These are phyloP conservation scores for Copidosoma aretas DNA, from an alignment of 2,888 invertebrate genomes.

Conservation along the genomic window DNA sequence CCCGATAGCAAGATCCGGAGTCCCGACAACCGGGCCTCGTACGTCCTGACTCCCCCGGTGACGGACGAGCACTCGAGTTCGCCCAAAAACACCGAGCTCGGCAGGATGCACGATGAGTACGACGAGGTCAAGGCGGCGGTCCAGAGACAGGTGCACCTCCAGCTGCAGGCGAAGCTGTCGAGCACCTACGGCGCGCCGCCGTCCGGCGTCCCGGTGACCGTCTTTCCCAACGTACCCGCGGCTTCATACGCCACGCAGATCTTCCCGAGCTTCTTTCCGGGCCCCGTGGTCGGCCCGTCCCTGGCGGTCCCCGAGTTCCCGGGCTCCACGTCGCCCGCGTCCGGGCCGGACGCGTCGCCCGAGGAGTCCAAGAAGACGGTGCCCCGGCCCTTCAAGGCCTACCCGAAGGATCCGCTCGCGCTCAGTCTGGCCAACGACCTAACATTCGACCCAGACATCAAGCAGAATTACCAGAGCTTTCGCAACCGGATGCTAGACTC, in stretches of 20 bases:
- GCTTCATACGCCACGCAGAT: neutral
- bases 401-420: slow-evolving; percentile 73
- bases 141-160: neutral
- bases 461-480: slow-evolving; percentile 76
- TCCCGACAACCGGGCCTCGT: slow-evolving; percentile 46
- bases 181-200: neutral
- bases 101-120: too few species aligned
- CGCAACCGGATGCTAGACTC: slow-evolving; percentile 73
- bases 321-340: slow-evolving; percentile 51
- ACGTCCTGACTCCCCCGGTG: slow-evolving; percentile 54
- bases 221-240: neutral
- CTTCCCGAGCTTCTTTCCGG: slow-evolving; percentile 16
- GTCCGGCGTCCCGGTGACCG: neutral
- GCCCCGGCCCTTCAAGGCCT: slow-evolving; percentile 74
- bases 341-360: slow-evolving; percentile 20
- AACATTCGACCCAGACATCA: slow-evolving; percentile 67
- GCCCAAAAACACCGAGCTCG: slow-evolving; percentile 42
- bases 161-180: slow-evolving; percentile 8
- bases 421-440: slow-evolving; percentile 66
- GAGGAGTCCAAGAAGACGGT: slow-evolving; percentile 62
- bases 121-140: neutral
- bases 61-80: slow-evolving; percentile 47
- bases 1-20: slow-evolving; percentile 44
- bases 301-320: slow-evolving; percentile 53
- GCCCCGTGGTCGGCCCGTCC: slow-evolving; percentile 46